Evolutionary conservation across 2,113 vertebrate species (phyloP), one percentile per base, ranked within the genome.

Genomic region (Rhabdornis inornatus): DNA sequence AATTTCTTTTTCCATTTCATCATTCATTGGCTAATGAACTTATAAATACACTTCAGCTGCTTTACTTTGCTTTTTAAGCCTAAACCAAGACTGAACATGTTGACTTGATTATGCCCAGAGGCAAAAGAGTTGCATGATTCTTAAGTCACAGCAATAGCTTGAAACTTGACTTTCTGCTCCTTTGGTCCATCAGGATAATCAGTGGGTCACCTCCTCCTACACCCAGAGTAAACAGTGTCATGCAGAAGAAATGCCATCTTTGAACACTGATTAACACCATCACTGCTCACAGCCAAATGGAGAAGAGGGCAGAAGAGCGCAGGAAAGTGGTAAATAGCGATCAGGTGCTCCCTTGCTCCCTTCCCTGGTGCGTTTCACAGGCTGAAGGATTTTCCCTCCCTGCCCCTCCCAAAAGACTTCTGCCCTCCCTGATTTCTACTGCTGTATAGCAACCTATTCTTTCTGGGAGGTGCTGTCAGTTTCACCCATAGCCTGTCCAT

Each of bases 41-140:
- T 97, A 97, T 98, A 98, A 98, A 98, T 97, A 98, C 74, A 89
- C 89, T 97, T 98, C 98, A 98, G 98, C 97, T 98, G 98, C 97
- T 98, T 97, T 97, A 97, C 97, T 98, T 98, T 97, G 96, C 97
- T 97, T 97, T 98, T 98, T 97, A 98, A 98, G 97, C 96, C 97
- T 97, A 97, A 97, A 97, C 95, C 97, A 96, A 96, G 98, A 97
- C 95, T 77, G 94, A 98, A 96, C 97, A 98, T 92, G 83, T 94
- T 98, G 97, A 95, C 96, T 97, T 97, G 97, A 98, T 98, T 98
- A 98, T 84, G 97, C 94, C 97, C 97, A 96, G 91, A 96, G 96
- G 94, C 97, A 96, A 97, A 97, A 97, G 90, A 86, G 82, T 93
- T 94, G 91, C 82, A 92, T 95, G 78, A 96, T 97, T 90, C 94